A percentile compares a stretch with the other conserved stretches of the same genome.
Conservation (phyloP, 2,113 vertebrate genomes). For the Hippocampus mohnikei region DNA sequence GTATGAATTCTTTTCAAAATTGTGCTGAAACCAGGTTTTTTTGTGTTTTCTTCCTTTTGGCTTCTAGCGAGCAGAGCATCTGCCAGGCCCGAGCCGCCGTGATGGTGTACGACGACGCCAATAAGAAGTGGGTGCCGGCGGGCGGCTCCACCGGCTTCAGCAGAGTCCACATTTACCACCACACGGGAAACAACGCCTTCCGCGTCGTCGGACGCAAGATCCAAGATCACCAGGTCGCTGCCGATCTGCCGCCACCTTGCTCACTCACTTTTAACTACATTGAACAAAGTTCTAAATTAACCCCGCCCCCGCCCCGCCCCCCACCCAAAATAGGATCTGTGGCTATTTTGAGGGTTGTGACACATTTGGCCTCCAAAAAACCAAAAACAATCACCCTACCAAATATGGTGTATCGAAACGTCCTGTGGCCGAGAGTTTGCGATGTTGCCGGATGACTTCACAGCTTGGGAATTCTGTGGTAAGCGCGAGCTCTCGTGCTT, state of each 20-base stretch:
- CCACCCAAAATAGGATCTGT: too few relatives aligned
- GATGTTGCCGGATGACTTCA: neutral
- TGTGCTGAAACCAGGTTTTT: neutral
- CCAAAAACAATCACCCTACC: neutral
- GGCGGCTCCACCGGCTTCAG: conserved; percentile 97
- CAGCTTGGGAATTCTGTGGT: conserved; percentile 5
- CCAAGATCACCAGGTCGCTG: conserved; percentile 95
- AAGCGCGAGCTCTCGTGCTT: neutral
- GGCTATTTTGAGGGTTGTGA: too few relatives aligned
- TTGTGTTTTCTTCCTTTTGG: conserved; percentile 57
- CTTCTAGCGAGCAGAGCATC: conserved; percentile 96
- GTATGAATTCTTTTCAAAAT: neutral
- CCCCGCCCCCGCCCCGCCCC: too few relatives aligned
- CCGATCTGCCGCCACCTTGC: too few relatives aligned
- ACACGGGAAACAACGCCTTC: conserved; percentile 98
- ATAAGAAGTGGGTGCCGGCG: conserved; percentile 98
- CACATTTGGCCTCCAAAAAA: too few relatives aligned
- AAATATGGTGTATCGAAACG: conserved; percentile 10
- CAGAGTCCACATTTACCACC: conserved; percentile 98
- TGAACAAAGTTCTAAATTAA: too few relatives aligned
- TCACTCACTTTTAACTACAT: too few relatives aligned
- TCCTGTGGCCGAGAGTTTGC: neutral
- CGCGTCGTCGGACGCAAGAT: conserved; percentile 97
- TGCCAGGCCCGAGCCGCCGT: conserved; percentile 98
- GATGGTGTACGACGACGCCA: conserved; percentile 98